These are phyloP conservation scores for Galago senegalensis DNA, from an alignment of 2,797 vertebrate species.

Conservation along the genomic window DNA sequence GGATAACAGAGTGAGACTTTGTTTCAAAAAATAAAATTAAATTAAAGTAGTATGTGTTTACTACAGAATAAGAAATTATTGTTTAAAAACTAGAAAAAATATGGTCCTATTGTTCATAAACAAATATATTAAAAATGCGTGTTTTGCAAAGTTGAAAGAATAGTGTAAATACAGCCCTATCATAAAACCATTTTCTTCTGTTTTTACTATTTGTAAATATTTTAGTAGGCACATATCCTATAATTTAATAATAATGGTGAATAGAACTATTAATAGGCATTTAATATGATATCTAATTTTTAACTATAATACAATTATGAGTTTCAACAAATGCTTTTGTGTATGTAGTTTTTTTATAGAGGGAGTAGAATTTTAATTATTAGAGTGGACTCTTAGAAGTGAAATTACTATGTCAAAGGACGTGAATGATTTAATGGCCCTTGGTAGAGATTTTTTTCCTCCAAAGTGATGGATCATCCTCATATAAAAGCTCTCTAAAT, in stretches of 20 bases:
- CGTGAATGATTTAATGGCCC: neutral
- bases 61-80: neutral
- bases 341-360: neutral
- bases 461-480: neutral
- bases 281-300: neutral
- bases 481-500: neutral
- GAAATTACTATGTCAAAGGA: neutral
- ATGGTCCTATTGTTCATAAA: neutral
- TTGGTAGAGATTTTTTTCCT: neutral
- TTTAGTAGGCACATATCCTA: neutral
- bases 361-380: neutral
- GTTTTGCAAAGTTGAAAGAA: conserved; percentile 47
- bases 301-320: neutral
- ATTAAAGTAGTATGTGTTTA: neutral
- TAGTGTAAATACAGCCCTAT: neutral
- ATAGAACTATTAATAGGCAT: neutral
- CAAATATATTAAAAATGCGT: conserved; percentile 14
- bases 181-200: neutral
- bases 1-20: too few species aligned
- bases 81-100: conserved; percentile 16
- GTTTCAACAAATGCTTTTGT: neutral
- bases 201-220: conserved; percentile 31
- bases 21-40: too few species aligned
- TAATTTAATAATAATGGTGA: conserved; percentile 19
- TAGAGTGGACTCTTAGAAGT: conserved; percentile 22